Base-by-base conservation (phyloP, 2,888 invertebrate genomes). In the Cheilosia soror region DNA sequence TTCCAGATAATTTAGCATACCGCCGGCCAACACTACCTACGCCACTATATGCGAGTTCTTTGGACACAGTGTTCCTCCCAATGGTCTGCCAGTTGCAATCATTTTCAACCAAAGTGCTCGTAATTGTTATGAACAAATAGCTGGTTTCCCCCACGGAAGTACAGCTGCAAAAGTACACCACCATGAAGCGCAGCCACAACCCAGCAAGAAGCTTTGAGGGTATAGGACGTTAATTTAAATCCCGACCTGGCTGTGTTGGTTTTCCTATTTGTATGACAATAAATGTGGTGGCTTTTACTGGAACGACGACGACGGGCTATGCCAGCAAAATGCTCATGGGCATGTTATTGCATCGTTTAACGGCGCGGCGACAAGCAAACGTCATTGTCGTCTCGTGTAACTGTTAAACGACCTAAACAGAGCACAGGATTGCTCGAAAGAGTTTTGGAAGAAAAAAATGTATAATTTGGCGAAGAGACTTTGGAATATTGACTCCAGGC, bases 41-140 rank as follows among this genome's bases (percentile, higher is more conserved):
- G 6, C 31, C 47, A 29, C 15, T 25, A 6, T 25, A 6, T 20
- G n/a, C 49, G 40, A 44, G 33, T 42, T 40, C 29, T 44, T 44
- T 7, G 57, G 25, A 69, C 9, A 11, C 47, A 37, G 25, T 72
- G 42, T 25, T 44, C 72, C 33, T 53, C 62, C 58, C 44, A 58
- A 75, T 31, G 76, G 76, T 25, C 49, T 71, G 58, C 60, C 53
- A 76, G 80, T 76, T 72, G 76, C 76, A 80, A 80, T 85, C 80
- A 76, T 80, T 85, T 85, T 44, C 63, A 65, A 15, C 84, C 71
- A 66, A 80, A 80, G 62, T 62, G 55, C 80, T 62, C 75, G 84
- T 85, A 84, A 85, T 80, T 80, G 84, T 76, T 72, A 80, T 66
- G 76, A 66, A 71, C 80, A 80, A 80, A 85, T 76, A 60, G 62